Conservation (phyloP, 2,797 vertebrate species). For the Pseudopleuronectes americanus region DNA sequence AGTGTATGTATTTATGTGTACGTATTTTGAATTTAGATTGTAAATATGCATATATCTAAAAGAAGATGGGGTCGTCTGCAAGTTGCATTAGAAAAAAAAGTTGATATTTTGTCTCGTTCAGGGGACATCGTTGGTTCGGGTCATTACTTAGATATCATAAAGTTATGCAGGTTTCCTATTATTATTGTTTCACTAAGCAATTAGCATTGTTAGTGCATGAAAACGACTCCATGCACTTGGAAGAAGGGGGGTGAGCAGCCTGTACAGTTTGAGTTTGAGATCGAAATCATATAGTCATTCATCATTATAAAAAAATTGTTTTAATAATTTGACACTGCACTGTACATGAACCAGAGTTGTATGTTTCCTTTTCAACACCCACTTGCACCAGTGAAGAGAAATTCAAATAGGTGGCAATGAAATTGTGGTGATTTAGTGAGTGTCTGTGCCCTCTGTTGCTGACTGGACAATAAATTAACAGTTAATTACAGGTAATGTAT, state of each 20-base stretch:
- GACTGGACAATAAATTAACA: conserved; percentile 1
- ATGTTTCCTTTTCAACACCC: not conserved
- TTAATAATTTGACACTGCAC: not conserved
- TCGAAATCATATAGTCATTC: not conserved
- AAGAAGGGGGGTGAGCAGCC: not conserved
- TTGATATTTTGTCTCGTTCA: too few species aligned
- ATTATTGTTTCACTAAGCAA: not conserved
- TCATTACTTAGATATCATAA: not conserved
- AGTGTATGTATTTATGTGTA: too few species aligned
- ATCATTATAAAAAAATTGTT: not conserved
- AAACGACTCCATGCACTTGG: too few species aligned
- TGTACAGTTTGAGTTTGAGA: not conserved
- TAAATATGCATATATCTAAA: too few species aligned
- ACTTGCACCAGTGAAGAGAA: not conserved
- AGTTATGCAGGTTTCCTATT: too few species aligned
- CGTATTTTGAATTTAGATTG: too few species aligned
- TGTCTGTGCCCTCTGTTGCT: not conserved
- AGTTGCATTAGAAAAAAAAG: too few species aligned
- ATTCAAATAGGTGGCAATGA: not conserved
- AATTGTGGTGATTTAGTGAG: conserved; percentile 9
- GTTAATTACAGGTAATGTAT: conserved; percentile 4
- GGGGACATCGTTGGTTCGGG: too few species aligned
- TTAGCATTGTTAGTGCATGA: not conserved
- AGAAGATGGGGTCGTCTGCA: too few species aligned
- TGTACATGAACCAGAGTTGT: not conserved